A percentile compares a stretch with the other conserved stretches of the same genome.
These are phyloP conservation scores for Hyposoter didymator DNA, from an alignment of 2,888 invertebrate species.

Conservation along the genomic window DNA sequence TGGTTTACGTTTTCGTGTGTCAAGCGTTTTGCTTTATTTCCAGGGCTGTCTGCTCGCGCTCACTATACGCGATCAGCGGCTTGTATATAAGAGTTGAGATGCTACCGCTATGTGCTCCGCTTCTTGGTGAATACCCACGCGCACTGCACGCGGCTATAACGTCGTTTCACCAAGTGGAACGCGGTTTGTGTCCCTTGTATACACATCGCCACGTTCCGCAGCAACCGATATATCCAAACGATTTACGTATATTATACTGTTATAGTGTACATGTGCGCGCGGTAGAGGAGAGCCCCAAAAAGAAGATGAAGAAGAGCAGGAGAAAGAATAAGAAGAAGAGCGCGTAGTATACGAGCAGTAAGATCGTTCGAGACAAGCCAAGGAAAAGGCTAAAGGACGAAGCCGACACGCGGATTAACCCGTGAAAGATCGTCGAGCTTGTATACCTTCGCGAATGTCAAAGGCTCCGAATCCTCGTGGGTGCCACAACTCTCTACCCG, in stretches of 20 bases:
- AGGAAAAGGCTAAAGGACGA: constrained; percentile 62
- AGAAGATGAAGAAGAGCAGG: constrained; percentile 18
- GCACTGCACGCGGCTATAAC: constrained; percentile 27
- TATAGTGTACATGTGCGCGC: constrained; percentile 32
- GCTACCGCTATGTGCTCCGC: constrained; percentile 45
- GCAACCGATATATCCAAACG: constrained; percentile 63
- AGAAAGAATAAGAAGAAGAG: constrained; percentile 33
- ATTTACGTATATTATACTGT: constrained; percentile 63
- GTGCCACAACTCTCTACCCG: constrained; percentile 34
- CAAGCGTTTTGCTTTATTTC: constrained; percentile 62
- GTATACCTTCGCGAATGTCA: constrained; percentile 45
- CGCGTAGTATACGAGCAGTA: constrained; percentile 47
- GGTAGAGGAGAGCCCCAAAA: background rate
- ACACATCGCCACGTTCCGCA: constrained; percentile 55
- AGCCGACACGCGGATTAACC: constrained; percentile 61
- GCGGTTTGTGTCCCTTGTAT: constrained; percentile 63
- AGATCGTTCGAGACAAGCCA: constrained; percentile 62
- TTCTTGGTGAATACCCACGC: constrained; percentile 51
- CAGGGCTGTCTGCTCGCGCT: constrained; percentile 22
- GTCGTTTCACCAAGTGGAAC: constrained; percentile 63
- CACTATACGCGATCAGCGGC: background rate
- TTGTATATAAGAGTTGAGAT: constrained; percentile 32
- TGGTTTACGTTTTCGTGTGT: constrained; percentile 64
- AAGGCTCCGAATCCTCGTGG: constrained; percentile 46
- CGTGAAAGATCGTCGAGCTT: constrained; percentile 51